Evolutionary conservation across 2,113 vertebrate species (phyloP).

Genomic region (Spilogale gracilis): DNA sequence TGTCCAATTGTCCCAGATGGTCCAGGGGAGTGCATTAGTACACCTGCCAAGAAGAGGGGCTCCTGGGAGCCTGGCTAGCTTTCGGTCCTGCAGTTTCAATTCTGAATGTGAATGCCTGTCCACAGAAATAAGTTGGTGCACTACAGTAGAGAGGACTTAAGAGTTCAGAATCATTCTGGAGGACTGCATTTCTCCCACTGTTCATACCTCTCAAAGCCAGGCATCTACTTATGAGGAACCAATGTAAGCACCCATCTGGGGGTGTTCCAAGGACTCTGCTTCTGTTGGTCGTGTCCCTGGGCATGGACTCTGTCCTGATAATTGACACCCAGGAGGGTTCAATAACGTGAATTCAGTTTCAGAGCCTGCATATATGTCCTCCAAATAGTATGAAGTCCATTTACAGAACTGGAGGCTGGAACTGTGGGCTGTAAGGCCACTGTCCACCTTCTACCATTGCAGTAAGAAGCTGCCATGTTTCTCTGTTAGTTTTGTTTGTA

Average conservation of each 20-base stretch:
- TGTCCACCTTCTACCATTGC: constrained; percentile 96
- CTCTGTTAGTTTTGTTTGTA: constrained; percentile 95
- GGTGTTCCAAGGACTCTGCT: constrained; percentile 95
- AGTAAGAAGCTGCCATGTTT: constrained; percentile 93
- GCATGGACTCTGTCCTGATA: constrained; percentile 94
- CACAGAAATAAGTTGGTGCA: constrained; percentile 93
- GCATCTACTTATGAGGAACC: constrained; percentile 92
- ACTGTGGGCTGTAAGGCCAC: constrained; percentile 92
- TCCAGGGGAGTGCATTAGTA: not conserved
- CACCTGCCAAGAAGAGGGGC: no score
- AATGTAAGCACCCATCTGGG: constrained; percentile 90
- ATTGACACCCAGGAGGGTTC: constrained; percentile 90
- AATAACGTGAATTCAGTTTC: constrained; percentile 93
- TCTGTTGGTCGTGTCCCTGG: constrained; percentile 89
- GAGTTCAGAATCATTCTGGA: constrained; percentile 90
- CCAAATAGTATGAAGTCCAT: constrained; percentile 90
- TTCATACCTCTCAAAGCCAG: constrained; percentile 95
- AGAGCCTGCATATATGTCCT: constrained; percentile 92
- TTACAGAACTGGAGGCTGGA: constrained; percentile 93
- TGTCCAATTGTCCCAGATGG: no score
- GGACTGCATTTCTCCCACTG: constrained; percentile 94
- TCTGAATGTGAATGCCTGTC: constrained; percentile 95
- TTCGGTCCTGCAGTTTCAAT: not conserved
- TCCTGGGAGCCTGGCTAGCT: not conserved
- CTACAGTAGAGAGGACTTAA: constrained; percentile 93